Conservation (phyloP, 2,888 invertebrate genomes). For the Nipponacmea schrenckii region DNA sequence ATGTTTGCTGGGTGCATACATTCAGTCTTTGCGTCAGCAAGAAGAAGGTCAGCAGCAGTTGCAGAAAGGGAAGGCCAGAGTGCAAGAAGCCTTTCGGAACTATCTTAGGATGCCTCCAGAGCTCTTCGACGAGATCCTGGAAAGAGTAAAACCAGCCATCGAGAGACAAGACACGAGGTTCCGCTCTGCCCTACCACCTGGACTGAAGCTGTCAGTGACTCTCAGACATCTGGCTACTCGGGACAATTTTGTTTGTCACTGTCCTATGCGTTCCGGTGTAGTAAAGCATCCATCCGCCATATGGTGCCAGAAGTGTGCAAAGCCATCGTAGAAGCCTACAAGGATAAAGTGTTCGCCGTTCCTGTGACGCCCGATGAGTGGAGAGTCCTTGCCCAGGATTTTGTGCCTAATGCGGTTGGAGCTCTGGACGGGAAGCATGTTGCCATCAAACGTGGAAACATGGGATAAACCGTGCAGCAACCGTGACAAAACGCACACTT, state of each 20-base stretch:
- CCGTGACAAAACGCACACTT: no score
- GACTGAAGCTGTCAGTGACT: conserved; percentile 27
- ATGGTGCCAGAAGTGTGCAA: conserved; percentile 35
- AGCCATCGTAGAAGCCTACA: conserved; percentile 32
- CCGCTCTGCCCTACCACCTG: conserved; percentile 29
- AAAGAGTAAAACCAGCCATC: conserved; percentile 9
- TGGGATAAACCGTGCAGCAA: no score
- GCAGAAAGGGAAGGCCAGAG: no score
- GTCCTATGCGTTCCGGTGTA: conserved; percentile 34
- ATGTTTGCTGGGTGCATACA: no score
- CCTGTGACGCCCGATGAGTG: conserved; percentile 28
- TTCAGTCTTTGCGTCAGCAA: no score
- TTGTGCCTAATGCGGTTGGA: conserved; percentile 5
- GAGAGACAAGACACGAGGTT: conserved; percentile 19
- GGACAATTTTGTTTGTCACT: conserved; percentile 32
- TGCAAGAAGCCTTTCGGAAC: conserved; percentile 38
- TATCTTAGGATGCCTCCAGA: conserved; percentile 38
- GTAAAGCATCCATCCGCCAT: conserved; percentile 33
- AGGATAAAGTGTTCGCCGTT: conserved; percentile 24
- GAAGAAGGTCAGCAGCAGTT: no score
- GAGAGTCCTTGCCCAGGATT: conserved; percentile 20
- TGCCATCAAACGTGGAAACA: conserved; percentile 5
- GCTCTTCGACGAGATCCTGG: conserved; percentile 32
- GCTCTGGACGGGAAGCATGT: conserved; percentile 29
- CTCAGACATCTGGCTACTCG: conserved; percentile 33